These are phyloP conservation scores for Poecilia wingei DNA, from an alignment of 2,797 vertebrate genomes.

Conservation along the genomic window DNA sequence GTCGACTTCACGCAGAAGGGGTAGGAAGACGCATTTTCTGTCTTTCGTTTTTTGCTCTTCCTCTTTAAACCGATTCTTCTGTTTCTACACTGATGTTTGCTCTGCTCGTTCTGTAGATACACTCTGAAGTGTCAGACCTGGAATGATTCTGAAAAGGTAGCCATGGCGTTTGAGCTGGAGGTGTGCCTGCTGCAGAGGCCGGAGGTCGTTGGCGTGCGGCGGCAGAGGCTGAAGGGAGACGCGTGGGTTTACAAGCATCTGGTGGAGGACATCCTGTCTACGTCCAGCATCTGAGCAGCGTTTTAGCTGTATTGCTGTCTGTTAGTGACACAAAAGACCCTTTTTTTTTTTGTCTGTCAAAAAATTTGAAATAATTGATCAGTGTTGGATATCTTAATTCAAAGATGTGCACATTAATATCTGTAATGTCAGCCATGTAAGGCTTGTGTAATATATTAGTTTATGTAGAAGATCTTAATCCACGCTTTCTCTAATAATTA, in stretches of 20 bases:
- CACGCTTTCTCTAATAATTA: slow-evolving; percentile 23
- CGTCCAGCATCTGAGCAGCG: slow-evolving; percentile 80
- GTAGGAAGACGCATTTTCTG: slow-evolving; percentile 73
- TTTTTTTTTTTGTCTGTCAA: background rate
- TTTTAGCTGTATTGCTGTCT: background rate
- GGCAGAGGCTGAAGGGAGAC: slow-evolving; percentile 92
- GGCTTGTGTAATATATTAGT: slow-evolving; percentile 35
- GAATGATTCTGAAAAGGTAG: slow-evolving; percentile 91
- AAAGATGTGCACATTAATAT: slow-evolving; percentile 17
- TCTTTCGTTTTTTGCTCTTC: background rate
- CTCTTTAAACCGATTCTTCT: background rate
- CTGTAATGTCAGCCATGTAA: slow-evolving; percentile 30
- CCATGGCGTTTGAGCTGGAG: slow-evolving; percentile 93
- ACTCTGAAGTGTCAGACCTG: slow-evolving; percentile 89
- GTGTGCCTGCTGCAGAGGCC: slow-evolving; percentile 89
- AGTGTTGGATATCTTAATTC: slow-evolving; percentile 2
- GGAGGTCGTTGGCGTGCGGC: slow-evolving; percentile 86
- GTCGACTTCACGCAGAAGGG: slow-evolving; percentile 92
- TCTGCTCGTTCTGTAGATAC: slow-evolving; percentile 77
- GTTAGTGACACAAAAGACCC: slow-evolving; percentile 1
- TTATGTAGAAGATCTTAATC: slow-evolving; percentile 42
- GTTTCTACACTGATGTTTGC: background rate
- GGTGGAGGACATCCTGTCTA: slow-evolving; percentile 90
- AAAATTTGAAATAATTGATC: slow-evolving; percentile 3
- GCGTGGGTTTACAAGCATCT: slow-evolving; percentile 97